These are phyloP conservation scores for Hoplodrina blanda DNA, from an alignment of 2,888 invertebrate species.

Conservation along the genomic window DNA sequence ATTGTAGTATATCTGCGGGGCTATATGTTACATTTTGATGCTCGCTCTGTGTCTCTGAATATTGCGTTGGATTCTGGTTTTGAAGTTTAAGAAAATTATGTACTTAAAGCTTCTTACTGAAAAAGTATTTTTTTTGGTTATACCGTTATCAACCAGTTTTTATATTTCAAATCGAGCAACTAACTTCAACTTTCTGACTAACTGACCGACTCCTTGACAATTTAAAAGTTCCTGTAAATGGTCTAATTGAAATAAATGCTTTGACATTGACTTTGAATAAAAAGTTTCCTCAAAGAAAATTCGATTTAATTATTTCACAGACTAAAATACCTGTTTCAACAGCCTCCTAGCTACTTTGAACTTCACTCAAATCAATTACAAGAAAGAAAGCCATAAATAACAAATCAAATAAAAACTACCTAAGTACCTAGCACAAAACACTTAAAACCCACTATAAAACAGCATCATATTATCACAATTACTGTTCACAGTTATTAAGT, in stretches of 20 bases:
- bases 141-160: neutral
- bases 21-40: neutral
- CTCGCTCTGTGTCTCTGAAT: too few species aligned
- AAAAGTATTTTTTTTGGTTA: too few species aligned
- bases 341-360: neutral
- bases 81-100: too few species aligned
- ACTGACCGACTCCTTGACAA: too few species aligned
- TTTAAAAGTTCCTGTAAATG: too few species aligned
- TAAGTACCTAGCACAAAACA: conserved; percentile 19
- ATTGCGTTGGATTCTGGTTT: too few species aligned
- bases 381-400: conserved; percentile 23
- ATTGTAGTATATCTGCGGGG: neutral
- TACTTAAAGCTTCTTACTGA: too few species aligned
- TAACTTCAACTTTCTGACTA: too few species aligned
- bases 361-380: conserved; percentile 28
- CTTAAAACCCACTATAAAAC: conserved; percentile 46
- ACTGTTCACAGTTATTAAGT: conserved; percentile 71
- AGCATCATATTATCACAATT: conserved; percentile 58
- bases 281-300: neutral
- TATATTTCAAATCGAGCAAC: neutral
- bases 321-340: neutral
- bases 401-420: conserved; percentile 30
- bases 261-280: neutral
- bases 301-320: too few species aligned
- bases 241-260: too few species aligned